phyloP scores from a whole-genome alignment of 2,888 invertebrate genomes.

The Ichneumon xanthorius region DNA sequence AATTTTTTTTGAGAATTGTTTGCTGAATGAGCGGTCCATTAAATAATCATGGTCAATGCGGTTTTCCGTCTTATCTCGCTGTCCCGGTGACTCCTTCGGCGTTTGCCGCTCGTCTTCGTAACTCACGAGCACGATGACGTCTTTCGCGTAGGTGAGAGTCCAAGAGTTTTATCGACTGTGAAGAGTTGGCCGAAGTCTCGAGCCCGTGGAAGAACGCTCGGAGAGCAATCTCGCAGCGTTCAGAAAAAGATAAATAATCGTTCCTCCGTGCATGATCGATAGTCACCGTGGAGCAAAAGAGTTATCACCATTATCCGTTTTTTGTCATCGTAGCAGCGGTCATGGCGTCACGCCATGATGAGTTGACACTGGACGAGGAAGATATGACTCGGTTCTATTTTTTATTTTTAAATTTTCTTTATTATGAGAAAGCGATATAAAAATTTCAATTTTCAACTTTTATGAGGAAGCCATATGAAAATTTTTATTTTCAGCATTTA shows the following conservation, averaged over 20 bases:
- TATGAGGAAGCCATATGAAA: too few relatives aligned
- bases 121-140: constrained; percentile 11
- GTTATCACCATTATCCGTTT: not conserved
- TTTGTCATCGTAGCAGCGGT: not conserved
- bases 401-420: not conserved
- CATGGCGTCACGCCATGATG: not conserved
- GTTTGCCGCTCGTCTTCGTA: not conserved
- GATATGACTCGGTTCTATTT: not conserved
- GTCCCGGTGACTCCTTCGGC: not conserved
- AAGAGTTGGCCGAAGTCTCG: not conserved
- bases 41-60: constrained; percentile 7
- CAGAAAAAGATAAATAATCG: not conserved
- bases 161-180: constrained; percentile 29
- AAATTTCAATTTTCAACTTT: too few relatives aligned
- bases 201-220: not conserved
- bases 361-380: not conserved
- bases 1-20: constrained; percentile 24
- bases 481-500: too few relatives aligned
- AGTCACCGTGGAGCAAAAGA: not conserved
- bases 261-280: not conserved
- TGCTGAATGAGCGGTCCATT: constrained; percentile 43
- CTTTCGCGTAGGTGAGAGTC: constrained; percentile 22
- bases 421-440: too few relatives aligned
- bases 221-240: not conserved
- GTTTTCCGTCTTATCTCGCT: not conserved